Conservation (phyloP, 2,797 vertebrate genomes). For the Alosa sapidissima region DNA sequence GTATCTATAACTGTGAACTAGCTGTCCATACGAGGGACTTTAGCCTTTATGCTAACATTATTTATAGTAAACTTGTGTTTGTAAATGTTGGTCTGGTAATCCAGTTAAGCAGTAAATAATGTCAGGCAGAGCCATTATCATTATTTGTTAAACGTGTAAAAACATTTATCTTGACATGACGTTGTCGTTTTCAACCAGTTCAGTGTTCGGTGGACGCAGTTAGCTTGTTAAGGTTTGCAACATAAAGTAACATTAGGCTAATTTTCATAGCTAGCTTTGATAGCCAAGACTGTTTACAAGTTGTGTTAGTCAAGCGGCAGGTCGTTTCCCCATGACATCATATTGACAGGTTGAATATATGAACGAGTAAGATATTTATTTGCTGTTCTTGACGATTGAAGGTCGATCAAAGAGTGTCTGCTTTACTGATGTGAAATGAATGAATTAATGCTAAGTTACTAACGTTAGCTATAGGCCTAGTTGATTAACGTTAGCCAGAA, state of each 20-base stretch:
- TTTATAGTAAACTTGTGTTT: not conserved
- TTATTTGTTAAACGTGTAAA: not conserved
- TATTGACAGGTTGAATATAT: not conserved
- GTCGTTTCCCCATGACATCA: not conserved
- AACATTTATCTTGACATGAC: not conserved
- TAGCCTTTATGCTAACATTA: not conserved
- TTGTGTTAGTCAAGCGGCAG: not conserved
- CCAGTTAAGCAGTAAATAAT: not conserved
- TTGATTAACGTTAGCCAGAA: not conserved
- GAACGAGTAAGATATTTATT: not conserved
- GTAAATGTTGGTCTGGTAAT: not conserved
- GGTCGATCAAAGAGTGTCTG: not conserved
- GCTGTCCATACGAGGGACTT: not conserved
- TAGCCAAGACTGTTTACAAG: not conserved
- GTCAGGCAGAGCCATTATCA: not conserved
- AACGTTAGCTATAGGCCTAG: not conserved
- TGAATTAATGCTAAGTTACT: not conserved
- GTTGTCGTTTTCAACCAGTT: not conserved
- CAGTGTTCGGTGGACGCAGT: not conserved
- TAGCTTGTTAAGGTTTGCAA: not conserved
- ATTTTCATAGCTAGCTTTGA: not conserved
- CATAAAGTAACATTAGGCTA: not conserved
- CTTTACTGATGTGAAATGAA: not conserved
- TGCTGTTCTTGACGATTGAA: not conserved
- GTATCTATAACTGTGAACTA: not conserved